phyloP scores from a whole-genome alignment of 2,113 vertebrate species.

The Calidris pugnax region DNA sequence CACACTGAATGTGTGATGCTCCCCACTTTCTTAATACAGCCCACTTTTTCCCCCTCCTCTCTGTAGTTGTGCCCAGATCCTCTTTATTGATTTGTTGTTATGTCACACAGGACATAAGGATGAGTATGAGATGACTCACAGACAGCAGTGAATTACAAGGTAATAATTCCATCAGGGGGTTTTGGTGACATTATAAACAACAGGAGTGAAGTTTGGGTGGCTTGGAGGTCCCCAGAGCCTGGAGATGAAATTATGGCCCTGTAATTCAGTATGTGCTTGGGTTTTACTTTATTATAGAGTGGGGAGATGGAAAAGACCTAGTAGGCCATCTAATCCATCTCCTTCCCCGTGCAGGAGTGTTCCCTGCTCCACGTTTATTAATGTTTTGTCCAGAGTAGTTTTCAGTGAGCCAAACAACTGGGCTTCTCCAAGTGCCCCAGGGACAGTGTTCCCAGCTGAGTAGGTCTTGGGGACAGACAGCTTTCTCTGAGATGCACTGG shows the following conservation, averaged over 20 bases:
- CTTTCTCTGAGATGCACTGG: background rate
- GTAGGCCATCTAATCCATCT: constrained; percentile 23
- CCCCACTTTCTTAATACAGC: background rate
- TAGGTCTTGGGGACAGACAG: background rate
- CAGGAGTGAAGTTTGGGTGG: constrained; percentile 17
- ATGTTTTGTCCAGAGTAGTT: background rate
- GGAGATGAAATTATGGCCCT: constrained; percentile 35
- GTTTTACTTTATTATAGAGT: constrained; percentile 40
- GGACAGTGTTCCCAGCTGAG: background rate
- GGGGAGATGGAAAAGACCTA: constrained; percentile 45
- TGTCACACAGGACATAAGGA: constrained; percentile 18
- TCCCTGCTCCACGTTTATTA: background rate
- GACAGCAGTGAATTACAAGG: constrained; percentile 30
- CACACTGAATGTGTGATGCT: background rate
- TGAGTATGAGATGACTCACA: constrained; percentile 46
- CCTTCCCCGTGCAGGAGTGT: background rate
- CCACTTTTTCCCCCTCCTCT: background rate
- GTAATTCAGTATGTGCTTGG: constrained; percentile 55
- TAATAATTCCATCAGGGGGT: constrained; percentile 28
- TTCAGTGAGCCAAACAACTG: background rate
- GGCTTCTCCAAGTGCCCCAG: background rate
- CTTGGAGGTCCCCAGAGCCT: constrained; percentile 21
- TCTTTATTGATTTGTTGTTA: constrained; percentile 46
- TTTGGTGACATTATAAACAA: constrained; percentile 51
- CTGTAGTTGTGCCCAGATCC: background rate